Evolutionary conservation across 2,797 vertebrate species (phyloP), one percentile per base, ranked within the genome.

Genomic region (Mormyrus proboscirostris): DNA sequence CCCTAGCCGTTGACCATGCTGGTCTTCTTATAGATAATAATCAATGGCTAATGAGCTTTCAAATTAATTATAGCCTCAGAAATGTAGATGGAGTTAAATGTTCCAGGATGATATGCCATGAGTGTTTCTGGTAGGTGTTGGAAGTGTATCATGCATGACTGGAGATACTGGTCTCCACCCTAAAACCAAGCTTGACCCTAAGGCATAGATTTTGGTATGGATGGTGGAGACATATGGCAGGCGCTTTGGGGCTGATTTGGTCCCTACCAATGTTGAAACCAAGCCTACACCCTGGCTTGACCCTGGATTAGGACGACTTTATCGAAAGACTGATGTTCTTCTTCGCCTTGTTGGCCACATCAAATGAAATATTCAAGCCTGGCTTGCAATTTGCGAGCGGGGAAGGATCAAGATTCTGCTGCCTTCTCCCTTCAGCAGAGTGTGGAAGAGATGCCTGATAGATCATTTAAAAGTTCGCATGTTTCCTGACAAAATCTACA

Each of bases 401-500:
- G 91, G 89, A 88, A 0, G 86, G n/a, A 76, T 87, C 86, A 91
- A 92, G 62, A 89, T 89, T 88, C 89, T 65, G 2, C 88, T 90
- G 86, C 90, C 90, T 95, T 91, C 92, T 94, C 95, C 93, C 94
- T 95, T 95, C 93, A 95, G 92, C 88, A 90, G 90, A 92, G 90
- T 93, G 93, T 92, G 92, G 89, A 94, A 94, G 93, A 94, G 90
- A 91, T 92, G 92, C 92, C 91, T 91, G 91, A 94, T 95, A 92
- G 93, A 95, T 94, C 90, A 93, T 95, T 87, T 89, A 90, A 95
- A 90, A 95, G 88, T 55, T 87, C 89, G 87, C 86, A 90, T 92
- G 91, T 91, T 92, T 93, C 88, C 44, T 4, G 9, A 85, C 19
- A 3, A 25, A 14, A 25, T 22, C 82, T 3, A 0, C n/a, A 10